Evolutionary conservation across 1,140 invertebrate species (phyloP).

Genomic region (Cephus cinctus): DNA sequence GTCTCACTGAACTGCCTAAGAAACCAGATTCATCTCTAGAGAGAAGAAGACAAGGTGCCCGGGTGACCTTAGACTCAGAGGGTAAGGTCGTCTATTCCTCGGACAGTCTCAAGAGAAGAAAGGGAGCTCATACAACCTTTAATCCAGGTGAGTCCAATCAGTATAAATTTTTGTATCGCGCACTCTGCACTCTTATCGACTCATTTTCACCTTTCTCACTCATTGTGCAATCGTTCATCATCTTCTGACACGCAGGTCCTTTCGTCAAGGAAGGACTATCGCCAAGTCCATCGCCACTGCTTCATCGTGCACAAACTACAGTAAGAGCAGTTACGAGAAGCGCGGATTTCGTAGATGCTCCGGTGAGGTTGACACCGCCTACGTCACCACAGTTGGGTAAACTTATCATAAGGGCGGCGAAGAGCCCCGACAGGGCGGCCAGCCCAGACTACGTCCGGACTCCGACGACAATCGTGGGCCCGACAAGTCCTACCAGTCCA

Average conservation of each 20-base stretch:
- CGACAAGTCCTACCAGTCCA: conserved; percentile 52
- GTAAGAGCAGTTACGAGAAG: conserved; percentile 47
- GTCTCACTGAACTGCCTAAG: conserved; percentile 73
- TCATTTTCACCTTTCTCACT: too few species aligned
- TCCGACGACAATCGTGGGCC: conserved; percentile 60
- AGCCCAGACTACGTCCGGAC: conserved; percentile 64
- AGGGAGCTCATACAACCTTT: conserved; percentile 80
- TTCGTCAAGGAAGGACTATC: conserved; percentile 49
- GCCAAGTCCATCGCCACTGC: conserved; percentile 51
- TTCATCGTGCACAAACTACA: conserved; percentile 43
- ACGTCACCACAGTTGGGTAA: conserved; percentile 60
- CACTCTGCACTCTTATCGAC: too few species aligned
- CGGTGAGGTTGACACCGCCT: conserved; percentile 36
- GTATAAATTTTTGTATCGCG: too few species aligned
- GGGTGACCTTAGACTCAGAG: conserved; percentile 82
- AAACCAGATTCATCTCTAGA: conserved; percentile 55
- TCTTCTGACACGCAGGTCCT: too few species aligned
- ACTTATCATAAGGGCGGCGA: conserved; percentile 64
- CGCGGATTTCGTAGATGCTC: conserved; percentile 49
- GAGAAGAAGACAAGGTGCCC: conserved; percentile 67
- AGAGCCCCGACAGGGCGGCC: conserved; percentile 56
- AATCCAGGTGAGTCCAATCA: conserved; percentile 64
- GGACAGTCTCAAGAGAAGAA: conserved; percentile 78
- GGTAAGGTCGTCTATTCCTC: conserved; percentile 89
- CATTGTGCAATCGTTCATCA: too few species aligned